Evolutionary conservation across 2,113 vertebrate species (phyloP), one percentile per base, ranked within the genome.

Genomic region (Callocephalon fimbriatum): DNA sequence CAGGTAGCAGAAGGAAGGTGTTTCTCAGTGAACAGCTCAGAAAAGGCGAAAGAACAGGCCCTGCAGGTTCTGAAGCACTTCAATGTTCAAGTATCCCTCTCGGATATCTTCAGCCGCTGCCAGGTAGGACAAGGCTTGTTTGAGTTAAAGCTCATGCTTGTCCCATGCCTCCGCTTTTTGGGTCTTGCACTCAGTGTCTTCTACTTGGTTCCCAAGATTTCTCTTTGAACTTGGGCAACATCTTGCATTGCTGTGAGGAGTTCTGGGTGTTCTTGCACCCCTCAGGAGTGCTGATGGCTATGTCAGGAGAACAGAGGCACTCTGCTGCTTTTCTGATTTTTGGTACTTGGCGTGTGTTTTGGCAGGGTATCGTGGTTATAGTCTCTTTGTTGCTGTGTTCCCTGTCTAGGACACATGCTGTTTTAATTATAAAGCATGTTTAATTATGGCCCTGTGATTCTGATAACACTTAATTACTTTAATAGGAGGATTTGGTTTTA

Each of bases 1-100:
- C 99, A 99, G 96, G 98, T 99, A 2, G 98, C 97, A 15, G 98
- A 99, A 94, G 99, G 98, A n/a, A 98, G 98, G 78, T 99, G 99
- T 91, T 97, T 98, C 86, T 95, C 97, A 4, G 97, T 99, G 47
- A 98, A 99, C 97, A 98, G 99, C 93, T 98, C 98, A 1, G 98
- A 99, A 80, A 99, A 98, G 94, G 99, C 99, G 3, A 97, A 84
- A 61, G 98, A 99, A 13, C 99, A 99, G 93, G 99, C 98, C 1
- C 70, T 98, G 40, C 95, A 94, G 15, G 98, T 99, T 79, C 98
- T 99, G 82, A 97, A 91, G 74, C 98, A 99, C 96, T 99, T 99
- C 98, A 98, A 98, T 2, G 88, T 99, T 68, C 96, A 72, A 17
- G 98, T 98, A 50, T 97, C 98, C 32, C 82, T 89, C 7, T 42